Evolutionary conservation across 2,888 invertebrate species (phyloP), one percentile per base, ranked within the genome.

Genomic region (Galeopsomyia nigrocyanea): DNA sequence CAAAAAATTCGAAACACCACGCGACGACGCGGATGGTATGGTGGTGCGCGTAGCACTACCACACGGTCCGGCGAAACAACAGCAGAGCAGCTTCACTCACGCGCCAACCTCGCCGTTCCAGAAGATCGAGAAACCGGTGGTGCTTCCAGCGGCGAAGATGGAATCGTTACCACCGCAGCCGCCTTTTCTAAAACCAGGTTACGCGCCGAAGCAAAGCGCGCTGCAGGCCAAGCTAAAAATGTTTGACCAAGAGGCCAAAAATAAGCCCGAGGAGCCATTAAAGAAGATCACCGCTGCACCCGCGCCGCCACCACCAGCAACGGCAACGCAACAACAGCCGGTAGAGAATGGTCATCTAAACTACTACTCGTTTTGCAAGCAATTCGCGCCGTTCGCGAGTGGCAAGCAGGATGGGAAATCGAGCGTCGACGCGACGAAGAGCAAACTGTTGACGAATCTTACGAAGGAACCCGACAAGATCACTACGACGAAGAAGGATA

Each of bases 91-190:
- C 16, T 86, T 86, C 69, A 80, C 80, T 1, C 86, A 86, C 71
- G 86, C 86, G 0, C 82, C 84, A 0, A 83, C 82, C 0, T 86
- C 86, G 16, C 83, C 83, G 3, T 86, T 86, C 57, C 82, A 80
- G 3, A 85, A 80, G 53, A 85, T 86, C 22, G 82, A 84, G 19
- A 81, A 77, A 17, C 17, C 39, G 1, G 49, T 14, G 64, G 26
- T 5, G 3, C 22, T 26, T 5, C 26, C 39, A 31, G 7, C 31
- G 31, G 14, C 74, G 67, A 78, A 67, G 63, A 60, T 16, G 0
- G 58, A 68, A 22, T 17, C 63, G 7, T 39, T 63, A 3, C 26
- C 5, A 5, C 26, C 26, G 26, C n/a, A n/a, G 9, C 61, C 75
- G 6, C 68, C 75, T 53, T 78, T 77, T 31, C 64, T 78, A 6